These are phyloP conservation scores for Drosophila merina DNA, from an alignment of 2,888 invertebrate species.

Conservation along the genomic window DNA sequence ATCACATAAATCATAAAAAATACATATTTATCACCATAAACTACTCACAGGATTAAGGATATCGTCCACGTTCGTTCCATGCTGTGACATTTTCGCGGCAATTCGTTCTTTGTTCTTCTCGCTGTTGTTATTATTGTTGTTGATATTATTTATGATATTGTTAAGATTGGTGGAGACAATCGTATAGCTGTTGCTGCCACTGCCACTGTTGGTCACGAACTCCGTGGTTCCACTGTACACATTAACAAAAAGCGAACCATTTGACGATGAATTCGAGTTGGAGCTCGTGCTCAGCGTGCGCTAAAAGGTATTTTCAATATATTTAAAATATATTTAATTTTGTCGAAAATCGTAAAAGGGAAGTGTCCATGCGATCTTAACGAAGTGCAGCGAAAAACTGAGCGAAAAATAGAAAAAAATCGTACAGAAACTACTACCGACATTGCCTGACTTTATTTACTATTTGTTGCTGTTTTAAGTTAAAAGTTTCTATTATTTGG, in stretches of 20 bases:
- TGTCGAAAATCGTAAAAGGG: slow-evolving; percentile 1
- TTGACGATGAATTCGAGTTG: slow-evolving; percentile 73
- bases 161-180: slow-evolving; percentile 33
- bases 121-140: slow-evolving; percentile 9
- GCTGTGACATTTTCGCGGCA: slow-evolving; percentile 65
- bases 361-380: slow-evolving; percentile 24
- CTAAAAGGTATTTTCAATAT: slow-evolving; percentile 52
- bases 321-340: neutral
- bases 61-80: slow-evolving; percentile 77
- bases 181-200: slow-evolving; percentile 50
- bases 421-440: slow-evolving; percentile 26
- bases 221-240: slow-evolving; percentile 68
- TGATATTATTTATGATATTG: slow-evolving; percentile 21
- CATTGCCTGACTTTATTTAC: slow-evolving; percentile 18
- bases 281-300: slow-evolving; percentile 77
- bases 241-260: slow-evolving; percentile 75
- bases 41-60: slow-evolving; percentile 82
- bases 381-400: slow-evolving; percentile 33
- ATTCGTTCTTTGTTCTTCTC: slow-evolving; percentile 50
- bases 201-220: slow-evolving; percentile 45
- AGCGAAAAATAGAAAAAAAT: slow-evolving; percentile 9
- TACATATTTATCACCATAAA: too few relatives aligned
- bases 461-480: slow-evolving; percentile 9
- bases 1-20: too few relatives aligned
- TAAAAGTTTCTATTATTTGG: slow-evolving; percentile 15